Evolutionary conservation across 2,797 vertebrate genomes (phyloP), one percentile per base, ranked within the genome.

Genomic region (Pogoniulus pusillus): DNA sequence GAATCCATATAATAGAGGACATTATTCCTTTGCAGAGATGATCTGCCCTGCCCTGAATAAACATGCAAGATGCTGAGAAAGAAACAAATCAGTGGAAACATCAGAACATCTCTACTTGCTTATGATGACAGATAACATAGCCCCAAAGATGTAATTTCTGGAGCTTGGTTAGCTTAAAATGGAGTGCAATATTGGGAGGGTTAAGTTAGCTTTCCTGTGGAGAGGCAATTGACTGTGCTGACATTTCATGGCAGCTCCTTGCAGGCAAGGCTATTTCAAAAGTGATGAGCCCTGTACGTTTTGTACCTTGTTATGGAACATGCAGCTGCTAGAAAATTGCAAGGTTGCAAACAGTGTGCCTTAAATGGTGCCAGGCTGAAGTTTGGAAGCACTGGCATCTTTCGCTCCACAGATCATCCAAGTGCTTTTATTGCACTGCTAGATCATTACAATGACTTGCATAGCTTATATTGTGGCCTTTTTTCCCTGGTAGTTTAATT

Each of bases 291-390:
- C 73, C 55, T 77, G 91, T 23, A 92, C 35, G 7, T 80, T 92
- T 35, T 92, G 91, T 93, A 78, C 79, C 77, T 80, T 80, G 83
- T 92, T 87, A 57, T 37, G 80, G 90, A 83, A 90, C 63, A 19
- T 37, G 68, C 89, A 94, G 92, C 84, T 95, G 95, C 29, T 93
- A 66, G 43, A 35, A 87, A 87, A 91, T 3, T 78, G 93, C 87
- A 94, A 85, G 84, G 76, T 83, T 94, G 91, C 82, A 91, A 92
- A 87, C 74, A 49, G 5, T 9, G 53, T 77, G 89, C 87, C 89
- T 81, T 76, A 81, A 93, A 60, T 15, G 79, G 73, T 83, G 91
- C 91, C 88, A 94, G 84, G 1, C 55, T 85, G 78, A 53, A 89
- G 66, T 73, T 26, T 72, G 77, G 84, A 63, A 76, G 62, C 53